These are phyloP conservation scores for Aradophagus sp. DNA, from an alignment of 1,140 invertebrate species.

Conservation along the genomic window DNA sequence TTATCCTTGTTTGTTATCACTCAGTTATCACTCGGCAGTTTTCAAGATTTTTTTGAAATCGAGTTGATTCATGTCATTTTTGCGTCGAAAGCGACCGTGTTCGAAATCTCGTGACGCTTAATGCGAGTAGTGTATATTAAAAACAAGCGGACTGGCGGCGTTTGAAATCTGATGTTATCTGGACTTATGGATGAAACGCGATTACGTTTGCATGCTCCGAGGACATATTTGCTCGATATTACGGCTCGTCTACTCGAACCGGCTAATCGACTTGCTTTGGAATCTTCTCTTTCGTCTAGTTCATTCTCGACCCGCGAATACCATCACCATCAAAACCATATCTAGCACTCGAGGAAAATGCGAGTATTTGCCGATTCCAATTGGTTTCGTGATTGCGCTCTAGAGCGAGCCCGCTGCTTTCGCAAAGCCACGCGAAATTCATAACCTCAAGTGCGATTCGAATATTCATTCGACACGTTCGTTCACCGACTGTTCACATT, in stretches of 20 bases:
- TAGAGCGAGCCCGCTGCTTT: conserved; percentile 56
- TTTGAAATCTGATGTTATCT: conserved; percentile 49
- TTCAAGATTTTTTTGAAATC: neutral
- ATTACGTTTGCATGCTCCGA: conserved; percentile 67
- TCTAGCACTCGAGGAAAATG: conserved; percentile 51
- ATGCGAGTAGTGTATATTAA: too few species aligned
- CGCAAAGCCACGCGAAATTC: conserved; percentile 44
- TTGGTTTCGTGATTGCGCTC: conserved; percentile 67
- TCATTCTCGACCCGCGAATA: conserved; percentile 53
- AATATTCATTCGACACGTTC: conserved; percentile 39
- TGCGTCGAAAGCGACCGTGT: too few species aligned
- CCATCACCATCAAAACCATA: conserved; percentile 47
- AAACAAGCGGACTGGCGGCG: too few species aligned
- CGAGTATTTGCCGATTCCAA: conserved; percentile 66
- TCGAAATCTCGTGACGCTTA: too few species aligned
- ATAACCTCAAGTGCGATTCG: conserved; percentile 43
- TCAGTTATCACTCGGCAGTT: neutral
- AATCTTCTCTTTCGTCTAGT: conserved; percentile 51
- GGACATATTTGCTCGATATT: conserved; percentile 66
- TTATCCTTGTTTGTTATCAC: too few species aligned
- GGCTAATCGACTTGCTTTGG: conserved; percentile 46
- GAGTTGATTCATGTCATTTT: too few species aligned
- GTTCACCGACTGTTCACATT: too few species aligned
- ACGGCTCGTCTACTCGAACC: conserved; percentile 57
- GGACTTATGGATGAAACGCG: conserved; percentile 40